These are phyloP conservation scores for Uloborus diversus DNA, from an alignment of 1,140 invertebrate species.

Conservation along the genomic window DNA sequence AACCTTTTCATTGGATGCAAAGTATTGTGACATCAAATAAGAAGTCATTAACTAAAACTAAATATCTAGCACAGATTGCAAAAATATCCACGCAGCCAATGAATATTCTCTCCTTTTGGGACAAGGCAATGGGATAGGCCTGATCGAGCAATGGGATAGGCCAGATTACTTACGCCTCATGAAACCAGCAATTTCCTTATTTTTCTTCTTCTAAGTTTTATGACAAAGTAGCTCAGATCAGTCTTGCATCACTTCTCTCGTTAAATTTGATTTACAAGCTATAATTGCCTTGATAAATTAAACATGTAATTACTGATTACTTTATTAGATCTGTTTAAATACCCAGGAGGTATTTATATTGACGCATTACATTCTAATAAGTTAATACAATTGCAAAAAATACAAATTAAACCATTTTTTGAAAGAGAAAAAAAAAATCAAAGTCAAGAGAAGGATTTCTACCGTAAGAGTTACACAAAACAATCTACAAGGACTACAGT, in stretches of 20 bases:
- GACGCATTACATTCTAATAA: no score
- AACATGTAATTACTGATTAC: neutral
- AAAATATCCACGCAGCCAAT: neutral
- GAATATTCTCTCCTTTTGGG: conserved; percentile 25
- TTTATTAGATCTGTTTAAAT: neutral
- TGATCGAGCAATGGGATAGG: neutral
- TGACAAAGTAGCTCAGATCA: neutral
- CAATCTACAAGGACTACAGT: no score
- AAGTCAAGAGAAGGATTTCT: no score
- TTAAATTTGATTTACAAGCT: no score
- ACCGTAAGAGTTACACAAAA: no score
- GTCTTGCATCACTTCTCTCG: neutral
- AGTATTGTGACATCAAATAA: neutral
- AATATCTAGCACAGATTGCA: neutral
- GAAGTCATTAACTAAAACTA: neutral
- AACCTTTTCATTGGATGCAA: neutral
- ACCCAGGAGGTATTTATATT: no score
- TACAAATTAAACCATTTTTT: no score
- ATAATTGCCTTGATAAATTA: no score
- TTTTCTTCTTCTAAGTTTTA: neutral
- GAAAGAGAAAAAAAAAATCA: no score
- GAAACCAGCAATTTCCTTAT: neutral
- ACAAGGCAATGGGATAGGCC: conserved; percentile 37
- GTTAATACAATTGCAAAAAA: no score
- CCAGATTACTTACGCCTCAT: neutral